These are phyloP conservation scores for Aphidius ervi DNA, from an alignment of 1,140 invertebrate genomes.

Conservation along the genomic window DNA sequence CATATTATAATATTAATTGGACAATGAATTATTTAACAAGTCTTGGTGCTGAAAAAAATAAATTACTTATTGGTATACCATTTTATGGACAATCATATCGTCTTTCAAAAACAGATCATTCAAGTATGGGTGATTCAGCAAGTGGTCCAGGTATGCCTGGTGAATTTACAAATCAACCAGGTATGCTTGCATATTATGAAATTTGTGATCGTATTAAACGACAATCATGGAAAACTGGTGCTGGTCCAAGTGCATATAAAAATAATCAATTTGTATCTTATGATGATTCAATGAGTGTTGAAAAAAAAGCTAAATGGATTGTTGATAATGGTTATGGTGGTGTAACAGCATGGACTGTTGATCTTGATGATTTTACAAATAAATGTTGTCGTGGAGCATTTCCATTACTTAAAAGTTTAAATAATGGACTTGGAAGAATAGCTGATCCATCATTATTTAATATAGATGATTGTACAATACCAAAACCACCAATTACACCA, in stretches of 20 bases:
- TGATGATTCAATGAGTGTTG: conserved; percentile 75
- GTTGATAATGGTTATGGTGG: conserved; percentile 69
- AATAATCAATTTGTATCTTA: conserved; percentile 88
- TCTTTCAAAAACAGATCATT: conserved; percentile 55
- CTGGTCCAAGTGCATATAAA: conserved; percentile 74
- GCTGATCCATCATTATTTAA: conserved; percentile 39
- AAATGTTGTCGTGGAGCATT: conserved; percentile 72
- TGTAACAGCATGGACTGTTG: conserved; percentile 84
- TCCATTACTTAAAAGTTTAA: conserved; percentile 70
- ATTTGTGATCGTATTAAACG: conserved; percentile 71
- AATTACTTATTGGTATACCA: conserved; percentile 80
- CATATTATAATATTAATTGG: conserved; percentile 66
- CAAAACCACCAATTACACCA: conserved; percentile 65
- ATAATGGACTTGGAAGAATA: conserved; percentile 61
- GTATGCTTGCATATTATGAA: conserved; percentile 87
- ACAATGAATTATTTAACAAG: conserved; percentile 69
- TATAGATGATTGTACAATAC: conserved; percentile 60
- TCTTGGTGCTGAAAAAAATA: conserved; percentile 72
- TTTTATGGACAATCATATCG: conserved; percentile 87
- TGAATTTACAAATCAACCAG: conserved; percentile 80
- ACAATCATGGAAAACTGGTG: conserved; percentile 36
- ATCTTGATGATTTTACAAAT: conserved; percentile 86
- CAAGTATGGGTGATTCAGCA: conserved; percentile 51
- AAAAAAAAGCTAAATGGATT: conserved; percentile 73
- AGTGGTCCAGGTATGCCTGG: conserved; percentile 73